Base-by-base conservation (phyloP, 2,888 invertebrate genomes). In the Pemphredon lugubris region DNA sequence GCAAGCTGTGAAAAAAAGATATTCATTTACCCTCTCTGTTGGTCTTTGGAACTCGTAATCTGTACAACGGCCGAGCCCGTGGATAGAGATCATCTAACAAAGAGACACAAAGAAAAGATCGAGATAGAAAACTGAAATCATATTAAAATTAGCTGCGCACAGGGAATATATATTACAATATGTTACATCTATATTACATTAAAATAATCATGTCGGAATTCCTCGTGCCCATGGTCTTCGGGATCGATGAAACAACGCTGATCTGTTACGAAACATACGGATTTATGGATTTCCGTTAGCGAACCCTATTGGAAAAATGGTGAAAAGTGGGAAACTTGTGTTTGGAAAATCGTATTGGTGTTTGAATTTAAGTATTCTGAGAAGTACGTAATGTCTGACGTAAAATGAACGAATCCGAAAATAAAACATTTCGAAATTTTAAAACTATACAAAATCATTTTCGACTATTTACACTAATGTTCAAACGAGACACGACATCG, bases 1-100 rank as follows among this genome's bases (percentile, higher is more conserved):
- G 37, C 1, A 73, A 68, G 44, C 75, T 77, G 63, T 59, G 47
- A 53, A 61, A 44, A 53, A 59, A 40, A 14, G 64, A 75, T 63
- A 45, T 77, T 69, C 65, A 82, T 71, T 92, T 92, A 92, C 92
- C 92, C 90, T 91, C 89, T 90, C 91, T 91, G 86, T 92, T 91
- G 73, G 91, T 90, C 82, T 90, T 90, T 81, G 92, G 91, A 63
- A 86, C 81, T 84, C 87, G 89, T 85, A 89, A 90, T 88, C 88
- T 91, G 85, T 90, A 91, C 86, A 90, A 88, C 74, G 92, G 92
- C 81, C 91, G 91, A 87, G 90, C 85, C 75, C 87, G 87, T 84
- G 90, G 90, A 89, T 90, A 91, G 84, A 92, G 89, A 84, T 89
- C 84, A 91, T 92, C 92, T 92, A 91, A 86, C 90, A 89, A 73